These are phyloP conservation scores for Hirtodrosophila cameraria DNA, from an alignment of 2,888 invertebrate genomes.

Conservation along the genomic window DNA sequence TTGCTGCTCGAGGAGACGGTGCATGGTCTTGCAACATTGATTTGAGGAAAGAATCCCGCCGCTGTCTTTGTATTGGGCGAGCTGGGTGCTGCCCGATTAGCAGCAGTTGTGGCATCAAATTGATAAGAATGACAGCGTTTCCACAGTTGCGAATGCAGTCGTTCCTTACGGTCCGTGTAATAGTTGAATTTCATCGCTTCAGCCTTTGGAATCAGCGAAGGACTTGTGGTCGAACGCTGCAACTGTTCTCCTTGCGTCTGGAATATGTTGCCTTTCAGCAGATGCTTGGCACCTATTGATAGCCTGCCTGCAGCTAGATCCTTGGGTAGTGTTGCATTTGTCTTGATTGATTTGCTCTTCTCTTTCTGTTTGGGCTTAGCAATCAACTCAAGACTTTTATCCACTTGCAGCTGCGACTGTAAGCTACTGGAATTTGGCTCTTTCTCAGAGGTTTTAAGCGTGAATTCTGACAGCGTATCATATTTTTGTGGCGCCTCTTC, in stretches of 20 bases:
- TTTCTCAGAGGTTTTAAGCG: background rate
- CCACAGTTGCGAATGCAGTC: conserved; percentile 24
- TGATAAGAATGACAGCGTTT: conserved; percentile 34
- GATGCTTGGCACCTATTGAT: conserved; percentile 2
- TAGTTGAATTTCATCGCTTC: background rate
- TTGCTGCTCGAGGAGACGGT: background rate
- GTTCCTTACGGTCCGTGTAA: background rate
- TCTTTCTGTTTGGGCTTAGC: background rate
- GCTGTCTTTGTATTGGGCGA: background rate
- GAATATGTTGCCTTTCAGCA: background rate
- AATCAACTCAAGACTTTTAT: no score
- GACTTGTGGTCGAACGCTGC: conserved; percentile 39
- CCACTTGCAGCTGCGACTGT: background rate
- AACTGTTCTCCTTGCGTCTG: conserved; percentile 5
- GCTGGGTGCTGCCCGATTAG: background rate
- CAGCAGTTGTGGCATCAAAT: background rate
- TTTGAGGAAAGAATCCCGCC: background rate
- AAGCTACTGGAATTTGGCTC: background rate
- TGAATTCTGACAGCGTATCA: background rate
- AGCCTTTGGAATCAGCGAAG: background rate
- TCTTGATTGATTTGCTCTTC: background rate
- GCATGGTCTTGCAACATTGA: background rate
- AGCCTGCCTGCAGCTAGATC: background rate
- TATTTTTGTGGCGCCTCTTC: background rate
- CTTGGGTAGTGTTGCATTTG: background rate